Evolutionary conservation across 2,888 invertebrate genomes (phyloP), one percentile per base, ranked within the genome.

Genomic region (Tethea ocularis): DNA sequence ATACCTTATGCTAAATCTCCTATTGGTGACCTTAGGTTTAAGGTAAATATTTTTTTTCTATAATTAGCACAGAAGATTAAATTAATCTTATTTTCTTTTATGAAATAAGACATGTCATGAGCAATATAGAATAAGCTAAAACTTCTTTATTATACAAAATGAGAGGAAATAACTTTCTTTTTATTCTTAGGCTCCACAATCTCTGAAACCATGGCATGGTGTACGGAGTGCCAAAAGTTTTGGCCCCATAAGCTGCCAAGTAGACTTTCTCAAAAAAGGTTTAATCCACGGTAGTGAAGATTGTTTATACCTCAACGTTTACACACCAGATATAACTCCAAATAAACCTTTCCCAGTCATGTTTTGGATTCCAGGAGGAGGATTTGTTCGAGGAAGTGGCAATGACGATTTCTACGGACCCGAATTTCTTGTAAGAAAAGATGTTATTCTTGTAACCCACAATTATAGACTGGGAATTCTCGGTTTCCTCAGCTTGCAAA

Each of bases 1-100:
- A 88, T 94, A 51, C 94, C 94, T 5, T 94, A 89, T 56, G 94
- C 94, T 0, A 75, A 83, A 54, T 91, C 94, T 2, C 94, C 94
- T 0, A 20, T 94, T 0, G 89, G 87, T 15, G 72, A 89, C 51
- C 79, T 94, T 0, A 77, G 94, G 70, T 94, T 94, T 66, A 85
- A 93, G 89, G 93, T 93, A 71, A 63, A 2, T 55, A 64, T 53
- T 6, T 26, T 26, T n/a, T 26, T 26, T 3, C 6, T 6, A 26
- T 26, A 26, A 26, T 26, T 26, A 3, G 26, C 7, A 6, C 26
- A 26, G 26, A 26, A 26, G 7, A 26, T 26, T 0, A 26, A 26
- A 26, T 26, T 26, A 3, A 26, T 6, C 5, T 0, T 6, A 7
- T 5, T 26, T 26, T n/a, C n/a, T n/a, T 26, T 26, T 26, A 26